Percentiles rank a stretch among this genome's conserved stretches.
phyloP scores from a whole-genome alignment of 2,888 invertebrate species.

The Bombylius major region DNA sequence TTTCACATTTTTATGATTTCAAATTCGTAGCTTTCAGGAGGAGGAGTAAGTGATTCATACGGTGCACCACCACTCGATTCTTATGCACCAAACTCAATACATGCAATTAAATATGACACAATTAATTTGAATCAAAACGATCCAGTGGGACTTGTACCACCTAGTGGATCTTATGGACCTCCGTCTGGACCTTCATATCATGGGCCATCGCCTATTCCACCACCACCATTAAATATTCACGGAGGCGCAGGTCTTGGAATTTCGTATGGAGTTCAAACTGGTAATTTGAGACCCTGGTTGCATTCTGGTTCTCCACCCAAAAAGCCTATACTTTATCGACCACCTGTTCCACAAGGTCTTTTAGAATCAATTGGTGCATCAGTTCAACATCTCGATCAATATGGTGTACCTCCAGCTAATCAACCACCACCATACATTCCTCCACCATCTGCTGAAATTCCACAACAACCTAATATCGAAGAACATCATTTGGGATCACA shows the following conservation, averaged over 20 bases:
- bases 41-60: slow-evolving; percentile 19
- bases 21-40: slow-evolving; percentile 18
- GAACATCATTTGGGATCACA: slow-evolving; percentile 6
- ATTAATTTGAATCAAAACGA: slow-evolving; percentile 12
- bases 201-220: background rate
- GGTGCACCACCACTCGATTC: slow-evolving; percentile 38
- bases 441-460: slow-evolving; percentile 45
- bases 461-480: slow-evolving; percentile 10
- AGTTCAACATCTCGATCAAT: slow-evolving; percentile 48
- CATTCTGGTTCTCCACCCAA: slow-evolving; percentile 27
- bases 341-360: slow-evolving; percentile 59
- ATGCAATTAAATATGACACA: slow-evolving; percentile 24
- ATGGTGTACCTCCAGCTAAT: slow-evolving; percentile 42
- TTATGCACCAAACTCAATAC: slow-evolving; percentile 29
- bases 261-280: slow-evolving; percentile 12
- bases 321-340: slow-evolving; percentile 57
- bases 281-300: slow-evolving; percentile 24
- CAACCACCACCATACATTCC: slow-evolving; percentile 47
- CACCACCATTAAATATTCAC: background rate
- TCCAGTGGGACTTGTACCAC: slow-evolving; percentile 34
- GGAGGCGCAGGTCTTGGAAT: background rate
- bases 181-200: slow-evolving; percentile 25
- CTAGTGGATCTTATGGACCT: slow-evolving; percentile 48
- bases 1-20: background rate
- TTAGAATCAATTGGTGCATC: slow-evolving; percentile 52